Evolutionary conservation across 1,140 invertebrate species (phyloP), one percentile per base, ranked within the genome.

Genomic region (Carposina sasakii): DNA sequence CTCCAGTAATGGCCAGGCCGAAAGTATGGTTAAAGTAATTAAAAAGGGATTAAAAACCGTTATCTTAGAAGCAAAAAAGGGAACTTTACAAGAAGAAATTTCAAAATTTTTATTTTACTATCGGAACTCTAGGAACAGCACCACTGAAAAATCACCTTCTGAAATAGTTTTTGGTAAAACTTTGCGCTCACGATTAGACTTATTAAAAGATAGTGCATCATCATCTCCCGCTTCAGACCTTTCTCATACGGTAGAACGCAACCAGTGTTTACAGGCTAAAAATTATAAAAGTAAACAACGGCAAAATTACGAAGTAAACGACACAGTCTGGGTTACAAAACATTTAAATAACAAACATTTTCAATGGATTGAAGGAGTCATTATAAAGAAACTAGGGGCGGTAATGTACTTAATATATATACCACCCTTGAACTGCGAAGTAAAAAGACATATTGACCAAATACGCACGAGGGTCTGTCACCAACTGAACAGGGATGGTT

Each of bases 61-160:
- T 28, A 30, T 48, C 6, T 24, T 48, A 47, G 19, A 9, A 5
- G 44, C 9, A 21, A 31, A 48, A 19, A 48, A 33, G 47, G 43
- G 44, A 41, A 52, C 2, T 6, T 31, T 47, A 22, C 16, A 54
- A 2, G 39, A 48, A n/a, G 37, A 49, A 39, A 36, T 55, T 24
- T 15, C 33, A 13, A 58, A 58, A 51, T 60, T 53, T 31, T 22
- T 61, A 10, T 61, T 61, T 13, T 34, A 57, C 16, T 60, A 60
- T 31, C 31, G 54, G 16, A 57, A 61, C 30, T 61, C 51, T 21
- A 54, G 50, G 47, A 54, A 54, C 30, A 52, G 52, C 45, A 54
- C 52, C 28, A 59, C 52, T 15, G 52, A 49, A 5, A 59, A 45
- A 31, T 52, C 52, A 45, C 52, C 57, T 20, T 41, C 57, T 12